phyloP scores from a whole-genome alignment of 1,140 invertebrate species.

The Drosophila pachea region DNA sequence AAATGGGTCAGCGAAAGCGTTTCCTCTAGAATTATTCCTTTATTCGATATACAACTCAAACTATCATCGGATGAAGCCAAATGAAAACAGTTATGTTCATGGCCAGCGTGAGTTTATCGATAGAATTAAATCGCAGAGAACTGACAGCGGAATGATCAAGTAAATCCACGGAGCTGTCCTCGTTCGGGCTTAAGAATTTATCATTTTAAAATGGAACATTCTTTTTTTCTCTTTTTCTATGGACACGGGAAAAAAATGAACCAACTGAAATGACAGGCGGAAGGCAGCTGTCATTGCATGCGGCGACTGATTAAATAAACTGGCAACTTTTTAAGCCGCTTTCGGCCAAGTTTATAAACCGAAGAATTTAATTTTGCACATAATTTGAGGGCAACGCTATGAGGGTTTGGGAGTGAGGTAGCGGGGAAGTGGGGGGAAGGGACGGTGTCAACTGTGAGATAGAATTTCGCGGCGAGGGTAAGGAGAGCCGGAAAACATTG shows the following conservation, averaged over 20 bases:
- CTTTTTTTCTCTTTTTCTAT: background rate
- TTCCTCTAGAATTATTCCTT: no score
- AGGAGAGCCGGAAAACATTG: constrained; percentile 61
- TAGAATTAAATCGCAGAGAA: background rate
- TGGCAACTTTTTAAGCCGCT: constrained; percentile 28
- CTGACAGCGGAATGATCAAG: background rate
- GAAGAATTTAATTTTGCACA: constrained; percentile 27
- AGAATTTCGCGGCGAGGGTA: constrained; percentile 7
- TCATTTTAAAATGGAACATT: background rate
- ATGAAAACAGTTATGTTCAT: no score
- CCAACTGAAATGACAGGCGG: constrained; percentile 7
- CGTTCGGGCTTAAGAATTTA: background rate
- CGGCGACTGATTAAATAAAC: constrained; percentile 29
- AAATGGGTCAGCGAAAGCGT: no score
- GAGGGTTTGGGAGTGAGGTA: no score
- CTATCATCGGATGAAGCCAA: no score
- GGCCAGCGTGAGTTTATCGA: background rate
- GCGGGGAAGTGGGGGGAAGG: background rate
- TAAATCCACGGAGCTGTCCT: background rate
- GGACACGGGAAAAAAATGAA: background rate
- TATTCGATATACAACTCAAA: no score
- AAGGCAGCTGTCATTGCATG: constrained; percentile 2
- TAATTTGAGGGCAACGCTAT: constrained; percentile 32
- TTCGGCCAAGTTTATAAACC: constrained; percentile 13
- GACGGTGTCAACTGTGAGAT: background rate